Percentiles rank a stretch among this genome's conserved stretches.
Conservation (phyloP, 1,140 invertebrate genomes). For the Hetaerina americana region DNA sequence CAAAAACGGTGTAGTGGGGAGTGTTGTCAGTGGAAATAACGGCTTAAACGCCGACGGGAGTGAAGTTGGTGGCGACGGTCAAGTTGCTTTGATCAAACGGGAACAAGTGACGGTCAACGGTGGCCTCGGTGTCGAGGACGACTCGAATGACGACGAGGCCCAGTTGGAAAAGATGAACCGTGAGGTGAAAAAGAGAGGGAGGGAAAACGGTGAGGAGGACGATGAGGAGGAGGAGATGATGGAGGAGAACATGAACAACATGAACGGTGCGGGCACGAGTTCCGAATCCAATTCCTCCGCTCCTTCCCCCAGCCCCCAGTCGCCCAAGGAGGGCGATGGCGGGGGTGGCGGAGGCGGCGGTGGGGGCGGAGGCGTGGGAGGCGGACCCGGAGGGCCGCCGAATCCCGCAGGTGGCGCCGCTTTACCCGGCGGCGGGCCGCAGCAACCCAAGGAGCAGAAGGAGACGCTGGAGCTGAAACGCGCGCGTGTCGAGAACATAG, state of each 20-base stretch:
- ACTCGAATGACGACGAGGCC: constrained; percentile 32
- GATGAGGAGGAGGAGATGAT: neutral
- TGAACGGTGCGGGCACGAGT: neutral
- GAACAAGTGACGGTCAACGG: constrained; percentile 30
- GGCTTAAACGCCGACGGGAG: constrained; percentile 9
- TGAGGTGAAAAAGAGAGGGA: neutral
- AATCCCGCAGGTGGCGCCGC: neutral
- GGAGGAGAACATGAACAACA: neutral
- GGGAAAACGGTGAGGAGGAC: neutral
- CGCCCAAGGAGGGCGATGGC: neutral
- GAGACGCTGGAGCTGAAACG: constrained; percentile 64
- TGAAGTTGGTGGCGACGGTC: constrained; percentile 18
- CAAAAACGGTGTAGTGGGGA: constrained; percentile 19
- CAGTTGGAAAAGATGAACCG: constrained; percentile 31
- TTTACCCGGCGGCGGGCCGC: neutral
- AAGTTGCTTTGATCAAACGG: neutral
- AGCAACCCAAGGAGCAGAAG: constrained; percentile 4
- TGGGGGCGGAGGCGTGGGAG: constrained; percentile 17
- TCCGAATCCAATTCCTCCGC: neutral
- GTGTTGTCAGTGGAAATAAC: constrained; percentile 2
- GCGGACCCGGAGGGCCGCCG: neutral
- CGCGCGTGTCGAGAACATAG: constrained; percentile 86
- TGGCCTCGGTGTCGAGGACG: constrained; percentile 39
- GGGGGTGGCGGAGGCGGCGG: constrained; percentile 33
- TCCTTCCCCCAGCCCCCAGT: neutral